These are phyloP conservation scores for Parnassius smintheus DNA, from an alignment of 2,888 invertebrate genomes.

Conservation along the genomic window DNA sequence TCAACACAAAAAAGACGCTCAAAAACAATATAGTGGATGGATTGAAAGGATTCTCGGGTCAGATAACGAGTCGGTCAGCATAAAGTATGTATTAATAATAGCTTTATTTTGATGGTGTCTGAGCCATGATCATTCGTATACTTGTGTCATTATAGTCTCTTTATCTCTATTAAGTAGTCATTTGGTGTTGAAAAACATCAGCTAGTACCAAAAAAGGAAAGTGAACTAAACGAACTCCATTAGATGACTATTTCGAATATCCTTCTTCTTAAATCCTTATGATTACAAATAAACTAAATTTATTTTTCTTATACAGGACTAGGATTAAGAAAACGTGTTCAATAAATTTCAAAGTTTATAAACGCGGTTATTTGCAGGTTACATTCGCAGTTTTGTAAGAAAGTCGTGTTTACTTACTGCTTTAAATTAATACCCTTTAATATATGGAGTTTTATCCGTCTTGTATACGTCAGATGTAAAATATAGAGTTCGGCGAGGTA, in stretches of 20 bases:
- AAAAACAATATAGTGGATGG: slow-evolving; percentile 79
- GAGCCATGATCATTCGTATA: slow-evolving; percentile 55
- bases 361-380: no score
- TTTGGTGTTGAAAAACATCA: slow-evolving; percentile 25
- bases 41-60: slow-evolving; percentile 75
- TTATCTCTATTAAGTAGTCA: slow-evolving; percentile 24
- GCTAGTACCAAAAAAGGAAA: slow-evolving; percentile 8
- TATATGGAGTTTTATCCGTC: no score
- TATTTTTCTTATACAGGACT: no score
- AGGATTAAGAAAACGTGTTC: no score
- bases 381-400: no score
- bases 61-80: slow-evolving; percentile 67
- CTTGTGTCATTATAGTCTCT: slow-evolving; percentile 47
- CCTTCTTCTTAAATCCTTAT: not conserved
- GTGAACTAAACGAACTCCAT: slow-evolving; percentile 3
- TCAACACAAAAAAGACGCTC: slow-evolving; percentile 74
- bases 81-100: slow-evolving; percentile 77
- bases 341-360: no score
- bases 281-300: no score
- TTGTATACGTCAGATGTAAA: no score
- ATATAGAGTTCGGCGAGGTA: no score
- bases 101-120: slow-evolving; percentile 55
- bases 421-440: no score
- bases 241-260: slow-evolving; percentile 21
- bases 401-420: no score